Base-by-base conservation (phyloP, 2,797 vertebrate genomes). In the Dallia pectoralis region DNA sequence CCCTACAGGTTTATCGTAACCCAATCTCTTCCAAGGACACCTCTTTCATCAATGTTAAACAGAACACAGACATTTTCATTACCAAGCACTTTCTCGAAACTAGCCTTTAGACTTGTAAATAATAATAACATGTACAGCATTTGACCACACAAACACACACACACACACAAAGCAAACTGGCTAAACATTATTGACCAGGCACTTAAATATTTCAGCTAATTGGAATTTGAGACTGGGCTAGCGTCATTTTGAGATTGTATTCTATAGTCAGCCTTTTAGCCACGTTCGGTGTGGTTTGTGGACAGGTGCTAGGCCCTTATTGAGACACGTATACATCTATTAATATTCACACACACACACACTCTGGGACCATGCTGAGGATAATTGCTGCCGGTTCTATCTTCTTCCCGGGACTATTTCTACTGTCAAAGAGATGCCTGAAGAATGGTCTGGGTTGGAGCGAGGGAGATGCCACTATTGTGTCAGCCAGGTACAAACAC, bases 361-460 rank as follows among this genome's bases (percentile, higher is more conserved):
- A 70, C 64, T 48, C 27, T 44, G 91, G 87, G 91, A 93, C 87
- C 93, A 96, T 97, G 96, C 89, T 97, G 88, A 92, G 90, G 84
- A 92, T 95, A 76, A 88, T 96, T 87, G 93, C 95, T 88, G 95
- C 95, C 65, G 96, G 96, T 82, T 94, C 95, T 80, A 88, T 96
- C 83, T 96, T 97, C 86, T 97, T 97, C 90, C 96, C 96, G 14
- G 96, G 96, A 85, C 95, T 97, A 74, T 97, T 96, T 86, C 90
- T 97, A 51, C 90, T 97, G 74, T 95, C 94, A 84, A 97, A 96
- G 86, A 93, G 93, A 88, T 94, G 95, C 78, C 91, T 97, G 83
- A 95, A 94, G 87, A 87, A 89, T 78, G 89, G 92, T 2, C 91
- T 95, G 85, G 90, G 91, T 75, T 96, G 95, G 94, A 95, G 93